Percentiles rank a stretch among this genome's conserved stretches.
Conservation (phyloP, 2,797 vertebrate species). For the Characodon lateralis region DNA sequence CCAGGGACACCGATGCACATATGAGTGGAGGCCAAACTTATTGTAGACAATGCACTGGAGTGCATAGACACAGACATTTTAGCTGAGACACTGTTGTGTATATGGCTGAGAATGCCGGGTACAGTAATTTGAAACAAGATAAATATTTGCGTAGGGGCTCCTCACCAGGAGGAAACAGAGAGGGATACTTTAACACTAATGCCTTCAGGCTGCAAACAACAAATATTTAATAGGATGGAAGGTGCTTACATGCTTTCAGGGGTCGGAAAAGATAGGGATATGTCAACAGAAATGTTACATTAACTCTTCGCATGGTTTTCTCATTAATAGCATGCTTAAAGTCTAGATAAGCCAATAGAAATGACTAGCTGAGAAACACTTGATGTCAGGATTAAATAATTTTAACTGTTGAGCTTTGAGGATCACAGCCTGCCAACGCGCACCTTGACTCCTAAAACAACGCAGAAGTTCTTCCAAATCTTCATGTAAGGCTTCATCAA, state of each 20-base stretch:
- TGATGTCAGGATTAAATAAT: not conserved
- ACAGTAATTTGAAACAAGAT: conserved; percentile 67
- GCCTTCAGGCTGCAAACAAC: conserved; percentile 55
- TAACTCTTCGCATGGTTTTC: not conserved
- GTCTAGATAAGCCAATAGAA: not conserved
- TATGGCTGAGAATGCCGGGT: conserved; percentile 32
- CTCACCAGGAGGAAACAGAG: conserved; percentile 51
- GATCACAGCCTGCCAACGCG: conserved; percentile 4
- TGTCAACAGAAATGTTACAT: conserved; percentile 34
- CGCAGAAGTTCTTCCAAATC: conserved; percentile 26
- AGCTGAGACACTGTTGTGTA: conserved; percentile 20
- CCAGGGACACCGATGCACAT: conserved; percentile 29
- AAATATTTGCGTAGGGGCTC: conserved; percentile 73
- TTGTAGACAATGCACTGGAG: conserved; percentile 52
- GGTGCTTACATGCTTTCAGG: conserved; percentile 35
- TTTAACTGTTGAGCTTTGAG: not conserved
- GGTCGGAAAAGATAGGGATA: conserved; percentile 31
- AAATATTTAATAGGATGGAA: conserved; percentile 53
- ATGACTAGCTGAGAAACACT: not conserved
- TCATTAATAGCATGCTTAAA: not conserved
- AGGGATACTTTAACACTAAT: conserved; percentile 58
- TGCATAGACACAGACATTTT: conserved; percentile 23
- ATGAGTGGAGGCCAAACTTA: conserved; percentile 38
- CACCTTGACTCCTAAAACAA: conserved; percentile 11
- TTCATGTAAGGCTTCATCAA: conserved; percentile 13